Evolutionary conservation across 2,888 invertebrate genomes (phyloP), one percentile per base, ranked within the genome.

Genomic region (Caenorhabditis sp.): DNA sequence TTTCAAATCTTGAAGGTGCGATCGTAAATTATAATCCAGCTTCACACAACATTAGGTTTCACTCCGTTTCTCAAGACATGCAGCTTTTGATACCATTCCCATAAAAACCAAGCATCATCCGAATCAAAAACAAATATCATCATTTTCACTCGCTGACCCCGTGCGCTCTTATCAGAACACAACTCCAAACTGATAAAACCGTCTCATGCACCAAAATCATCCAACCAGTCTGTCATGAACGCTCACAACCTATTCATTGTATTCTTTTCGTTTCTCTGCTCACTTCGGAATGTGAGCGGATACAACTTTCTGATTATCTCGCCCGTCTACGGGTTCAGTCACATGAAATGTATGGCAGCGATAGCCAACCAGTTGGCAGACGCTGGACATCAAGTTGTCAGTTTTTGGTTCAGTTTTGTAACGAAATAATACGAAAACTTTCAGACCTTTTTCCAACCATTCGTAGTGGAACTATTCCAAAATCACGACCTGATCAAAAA

Each of bases 381-480:
- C 26, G 85, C 79, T 19, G 85, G 85, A 19, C 85, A 85, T 70
- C 26, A 82, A 64, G 85, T 85, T 61, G 85, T 85, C 14, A 31
- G 72, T 63, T 26, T 14, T 6, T 2, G 8, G 6, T 12, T 19
- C 5, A 26, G 12, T 24, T 14, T 38, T 10, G 38, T 38, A 10
- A 2, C 54, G 16, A 54, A 51, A 51, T 24, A n/a, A n/a, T 24
- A 14, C 51, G 5, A 38, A 24, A 24, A 31, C 14, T 49, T 64
- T n/a, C 56, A 79, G 79, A 79, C 70, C 0, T 79, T 24, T 47
- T 70, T 79, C 19, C 79, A 79, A 72, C 79, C 79, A 64, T 63
- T 79, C 31, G 70, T 79, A 19, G 47, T 47, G 10, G 70, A 79
- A 35, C 16, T 41, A 0, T 64, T 56, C 24, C 51, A 64, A 26